phyloP scores from a whole-genome alignment of 2,888 invertebrate species.

The Pantelozetes paolii region DNA sequence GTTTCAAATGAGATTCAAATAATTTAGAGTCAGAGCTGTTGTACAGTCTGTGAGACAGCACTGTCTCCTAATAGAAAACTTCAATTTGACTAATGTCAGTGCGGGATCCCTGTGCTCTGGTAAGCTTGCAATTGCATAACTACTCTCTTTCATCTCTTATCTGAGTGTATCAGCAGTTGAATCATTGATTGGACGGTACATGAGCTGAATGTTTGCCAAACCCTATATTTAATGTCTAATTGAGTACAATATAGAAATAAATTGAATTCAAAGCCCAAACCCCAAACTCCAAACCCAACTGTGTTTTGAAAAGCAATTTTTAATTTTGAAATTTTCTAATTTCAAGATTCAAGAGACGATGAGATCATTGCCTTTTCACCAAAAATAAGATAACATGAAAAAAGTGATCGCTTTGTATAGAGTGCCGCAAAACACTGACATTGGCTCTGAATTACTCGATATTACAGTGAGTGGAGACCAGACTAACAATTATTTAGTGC shows the following conservation, averaged over 20 bases:
- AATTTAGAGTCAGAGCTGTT: not conserved
- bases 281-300: too few relatives aligned
- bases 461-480: conserved; percentile 22
- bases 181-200: conserved; percentile 28
- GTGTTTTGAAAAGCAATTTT: not conserved
- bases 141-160: conserved; percentile 27
- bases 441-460: not conserved
- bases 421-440: not conserved
- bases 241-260: conserved; percentile 16
- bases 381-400: conserved; percentile 17
- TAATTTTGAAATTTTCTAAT: conserved; percentile 13
- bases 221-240: conserved; percentile 1
- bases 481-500: conserved; percentile 30
- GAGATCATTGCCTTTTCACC: conserved; percentile 11
- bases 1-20: not conserved
- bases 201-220: conserved; percentile 11
- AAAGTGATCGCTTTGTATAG: not conserved
- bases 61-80: not conserved
- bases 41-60: not conserved
- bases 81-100: not conserved
- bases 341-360: not conserved
- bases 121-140: not conserved
- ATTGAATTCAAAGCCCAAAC: conserved; percentile 7
- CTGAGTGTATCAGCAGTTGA: conserved; percentile 29
- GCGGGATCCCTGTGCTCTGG: not conserved